Evolutionary conservation across 2,797 vertebrate genomes (phyloP), one percentile per base, ranked within the genome.

Genomic region (Kryptopterus vitreolus): DNA sequence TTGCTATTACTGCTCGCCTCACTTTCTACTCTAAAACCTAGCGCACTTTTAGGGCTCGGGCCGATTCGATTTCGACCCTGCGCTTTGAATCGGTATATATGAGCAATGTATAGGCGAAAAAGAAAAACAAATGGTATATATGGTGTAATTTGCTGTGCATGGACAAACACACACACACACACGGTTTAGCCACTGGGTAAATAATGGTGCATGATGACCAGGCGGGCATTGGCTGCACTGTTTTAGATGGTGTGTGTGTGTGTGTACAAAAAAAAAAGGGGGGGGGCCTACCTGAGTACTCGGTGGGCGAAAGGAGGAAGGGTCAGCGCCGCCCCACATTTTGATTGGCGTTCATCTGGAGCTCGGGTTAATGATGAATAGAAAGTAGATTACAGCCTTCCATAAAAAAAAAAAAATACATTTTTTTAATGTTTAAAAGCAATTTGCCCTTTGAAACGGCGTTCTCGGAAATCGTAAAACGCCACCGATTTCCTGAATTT

Each of bases 311-410:
- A 43, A n/a, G 86, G 90, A 89, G 87, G 88, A 81, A 89, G 35
- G 72, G 24, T 85, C 35, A 18, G 84, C 83, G 82, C 77, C 80
- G 81, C 89, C 89, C 79, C 65, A 29, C 63, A 57, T 80, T 83
- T 83, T 90, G 87, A 92, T 91, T 92, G 90, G 86, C 83, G 87
- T 80, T 22, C 50, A 71, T 75, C 83, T 76, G 83, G 57, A 55
- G 55, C 77, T 79, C 57, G 81, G 86, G 91, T 90, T 92, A 90
- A 90, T 89, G 85, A 91, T 87, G 80, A 88, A 84, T 87, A 87
- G 88, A 86, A 82, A 84, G 81, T 83, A 84, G 85, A 84, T 88
- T 88, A 89, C 65, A 82, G 79, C 80, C 82, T 70, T 80, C 79
- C 86, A 88, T 93, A 92, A 92, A 92, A 91, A 91, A 80, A 43